Evolutionary conservation across 2,888 invertebrate species (phyloP), one percentile per base, ranked within the genome.

Genomic region (Polyommatus iphigenia): DNA sequence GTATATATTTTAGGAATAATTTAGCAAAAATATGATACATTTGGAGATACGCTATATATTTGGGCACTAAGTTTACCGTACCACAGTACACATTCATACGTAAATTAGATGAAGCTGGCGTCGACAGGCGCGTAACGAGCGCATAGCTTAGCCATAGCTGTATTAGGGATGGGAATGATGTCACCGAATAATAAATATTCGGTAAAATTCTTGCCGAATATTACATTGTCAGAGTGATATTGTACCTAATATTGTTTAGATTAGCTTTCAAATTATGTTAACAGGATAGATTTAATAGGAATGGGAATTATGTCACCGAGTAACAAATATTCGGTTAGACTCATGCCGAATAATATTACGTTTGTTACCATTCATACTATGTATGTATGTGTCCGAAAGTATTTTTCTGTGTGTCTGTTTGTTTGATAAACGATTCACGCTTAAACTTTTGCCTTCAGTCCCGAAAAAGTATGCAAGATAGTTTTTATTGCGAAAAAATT

Each of bases 31-130:
- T 67, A 67, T 67, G 67, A 67, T 15, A 67, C 32, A 32, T 32
- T 67, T 32, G 29, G 20, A 67, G 29, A 67, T 67, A 67, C 20
- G 5, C 29, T 13, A 29, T 67, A 32, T 67, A 67, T 67, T 67
- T 18, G 15, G 32, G 67, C 15, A 73, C 15, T 13, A 73, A 46
- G 41, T 73, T 41, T 41, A 73, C 41, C 18, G 7, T 18, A 50
- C 75, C 75, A 50, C 75, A 75, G 29, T 75, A 50, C 75, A 75
- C 75, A 75, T 75, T 75, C 75, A 75, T 54, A 75, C 75, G 75
- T 75, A 75, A 75, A 75, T 75, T 75, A 75, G 75, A 75, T 50
- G 67, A 67, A 67, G 41, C 73, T 75, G 75, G 75, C 29, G 75
- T 24, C 46, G 75, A 75, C 75, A 75, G 75, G 75, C 50, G 46